Conservation (phyloP, 2,113 vertebrate species). For the Pelecanus crispus region DNA sequence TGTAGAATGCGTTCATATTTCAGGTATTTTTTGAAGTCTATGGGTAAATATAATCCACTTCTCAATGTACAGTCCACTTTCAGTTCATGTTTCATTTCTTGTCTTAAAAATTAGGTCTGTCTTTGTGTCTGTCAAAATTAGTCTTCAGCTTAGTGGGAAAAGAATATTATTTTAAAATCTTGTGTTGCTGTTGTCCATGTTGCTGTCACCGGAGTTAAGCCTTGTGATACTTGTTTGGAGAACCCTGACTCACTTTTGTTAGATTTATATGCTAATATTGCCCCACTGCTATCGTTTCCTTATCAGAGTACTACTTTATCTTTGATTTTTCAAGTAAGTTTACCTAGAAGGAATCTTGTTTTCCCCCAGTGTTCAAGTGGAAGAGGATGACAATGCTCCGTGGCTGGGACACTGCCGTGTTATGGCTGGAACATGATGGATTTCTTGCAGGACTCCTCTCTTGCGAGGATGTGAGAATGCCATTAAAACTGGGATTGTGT, state of each 20-base stretch:
- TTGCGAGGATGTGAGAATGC: neutral
- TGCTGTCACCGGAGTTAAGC: neutral
- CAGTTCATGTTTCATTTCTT: neutral
- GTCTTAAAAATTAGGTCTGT: neutral
- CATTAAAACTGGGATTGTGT: neutral
- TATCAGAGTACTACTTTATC: neutral
- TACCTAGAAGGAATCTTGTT: neutral
- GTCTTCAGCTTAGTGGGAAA: neutral
- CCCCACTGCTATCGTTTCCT: accelerated
- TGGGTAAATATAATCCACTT: neutral
- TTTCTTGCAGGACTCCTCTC: neutral
- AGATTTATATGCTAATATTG: accelerated
- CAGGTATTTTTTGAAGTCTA: neutral
- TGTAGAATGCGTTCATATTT: neutral
- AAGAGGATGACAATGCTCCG: accelerated
- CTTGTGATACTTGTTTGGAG: neutral
- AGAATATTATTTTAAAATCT: neutral
- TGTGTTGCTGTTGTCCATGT: accelerated
- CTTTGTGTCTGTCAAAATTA: neutral
- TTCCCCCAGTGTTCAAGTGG: neutral
- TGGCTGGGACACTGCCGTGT: accelerated
- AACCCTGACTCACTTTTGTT: neutral
- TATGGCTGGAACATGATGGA: neutral
- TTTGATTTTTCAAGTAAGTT: neutral
- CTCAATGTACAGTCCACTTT: neutral